These are phyloP conservation scores for Papilio glaucus DNA, from an alignment of 1,140 invertebrate species.

Conservation along the genomic window DNA sequence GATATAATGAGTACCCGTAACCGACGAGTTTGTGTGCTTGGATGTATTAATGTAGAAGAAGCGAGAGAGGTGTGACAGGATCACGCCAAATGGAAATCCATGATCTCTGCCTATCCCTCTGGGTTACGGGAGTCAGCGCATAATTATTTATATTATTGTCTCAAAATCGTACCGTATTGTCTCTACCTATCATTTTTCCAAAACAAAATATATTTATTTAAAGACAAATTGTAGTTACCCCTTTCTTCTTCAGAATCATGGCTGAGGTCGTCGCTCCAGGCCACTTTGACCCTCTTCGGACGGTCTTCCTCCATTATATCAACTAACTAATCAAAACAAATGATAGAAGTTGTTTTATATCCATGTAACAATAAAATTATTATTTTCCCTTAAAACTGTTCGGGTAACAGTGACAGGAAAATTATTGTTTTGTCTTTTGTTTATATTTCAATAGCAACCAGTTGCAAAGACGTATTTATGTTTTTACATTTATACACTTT, in stretches of 20 bases:
- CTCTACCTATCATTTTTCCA: too few relatives aligned
- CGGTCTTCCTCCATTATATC: constrained; percentile 48
- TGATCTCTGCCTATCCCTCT: too few relatives aligned
- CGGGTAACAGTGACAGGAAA: constrained; percentile 15
- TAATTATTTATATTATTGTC: too few relatives aligned
- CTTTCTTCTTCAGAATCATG: constrained; percentile 81
- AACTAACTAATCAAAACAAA: constrained; percentile 4
- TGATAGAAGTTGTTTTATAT: background rate
- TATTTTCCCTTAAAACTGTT: constrained; percentile 7
- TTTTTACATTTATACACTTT: background rate
- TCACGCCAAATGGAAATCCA: too few relatives aligned
- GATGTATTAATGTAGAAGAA: too few relatives aligned
- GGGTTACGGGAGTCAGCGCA: too few relatives aligned
- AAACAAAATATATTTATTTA: too few relatives aligned
- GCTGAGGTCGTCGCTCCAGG: constrained; percentile 81
- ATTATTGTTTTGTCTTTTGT: background rate
- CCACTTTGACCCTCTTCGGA: constrained; percentile 63
- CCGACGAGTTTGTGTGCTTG: too few relatives aligned
- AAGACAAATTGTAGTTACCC: constrained; percentile 54
- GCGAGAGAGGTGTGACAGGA: too few relatives aligned
- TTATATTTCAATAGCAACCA: constrained; percentile 9
- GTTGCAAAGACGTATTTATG: background rate
- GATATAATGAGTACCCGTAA: too few relatives aligned
- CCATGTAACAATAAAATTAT: background rate
- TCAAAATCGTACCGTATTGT: too few relatives aligned